phyloP scores from a whole-genome alignment of 2,888 invertebrate genomes.

The Seira sanloemensis region DNA sequence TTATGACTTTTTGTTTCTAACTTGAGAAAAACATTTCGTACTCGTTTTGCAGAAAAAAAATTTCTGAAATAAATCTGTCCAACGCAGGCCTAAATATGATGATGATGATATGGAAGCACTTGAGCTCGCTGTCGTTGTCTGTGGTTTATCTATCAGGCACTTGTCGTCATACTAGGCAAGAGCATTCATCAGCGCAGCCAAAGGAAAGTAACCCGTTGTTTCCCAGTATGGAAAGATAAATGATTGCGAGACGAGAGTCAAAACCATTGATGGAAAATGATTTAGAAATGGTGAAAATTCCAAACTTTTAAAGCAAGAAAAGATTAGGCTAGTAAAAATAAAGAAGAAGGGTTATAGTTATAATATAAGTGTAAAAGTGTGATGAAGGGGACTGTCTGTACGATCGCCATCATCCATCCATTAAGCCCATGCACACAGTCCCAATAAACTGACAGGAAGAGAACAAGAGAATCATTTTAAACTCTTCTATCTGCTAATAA shows the following conservation, averaged over 20 bases:
- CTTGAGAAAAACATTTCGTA: too few species aligned
- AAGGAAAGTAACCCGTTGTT: background rate
- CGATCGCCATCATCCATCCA: slow-evolving; percentile 6
- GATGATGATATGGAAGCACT: too few species aligned
- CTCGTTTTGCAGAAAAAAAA: too few species aligned
- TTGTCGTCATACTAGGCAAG: background rate
- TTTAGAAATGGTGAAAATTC: background rate
- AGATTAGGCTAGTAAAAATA: too few species aligned
- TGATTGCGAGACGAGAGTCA: background rate
- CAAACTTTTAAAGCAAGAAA: background rate
- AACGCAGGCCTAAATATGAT: too few species aligned
- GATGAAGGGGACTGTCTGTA: slow-evolving; percentile 13
- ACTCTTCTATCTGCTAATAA: background rate
- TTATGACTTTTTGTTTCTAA: background rate
- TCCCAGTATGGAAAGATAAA: slow-evolving; percentile 33
- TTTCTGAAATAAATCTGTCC: too few species aligned
- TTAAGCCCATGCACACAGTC: background rate
- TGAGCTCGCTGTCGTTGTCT: too few species aligned
- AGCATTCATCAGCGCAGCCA: too few species aligned
- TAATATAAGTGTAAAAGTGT: slow-evolving; percentile 11
- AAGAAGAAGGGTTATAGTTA: too few species aligned
- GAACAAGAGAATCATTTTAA: slow-evolving; percentile 20
- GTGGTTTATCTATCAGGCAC: too few species aligned
- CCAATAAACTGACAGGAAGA: background rate
- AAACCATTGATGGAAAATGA: slow-evolving; percentile 32